Base-by-base conservation (phyloP, 64 coral and sea anemone genomes). In the Montipora efflorescens region DNA sequence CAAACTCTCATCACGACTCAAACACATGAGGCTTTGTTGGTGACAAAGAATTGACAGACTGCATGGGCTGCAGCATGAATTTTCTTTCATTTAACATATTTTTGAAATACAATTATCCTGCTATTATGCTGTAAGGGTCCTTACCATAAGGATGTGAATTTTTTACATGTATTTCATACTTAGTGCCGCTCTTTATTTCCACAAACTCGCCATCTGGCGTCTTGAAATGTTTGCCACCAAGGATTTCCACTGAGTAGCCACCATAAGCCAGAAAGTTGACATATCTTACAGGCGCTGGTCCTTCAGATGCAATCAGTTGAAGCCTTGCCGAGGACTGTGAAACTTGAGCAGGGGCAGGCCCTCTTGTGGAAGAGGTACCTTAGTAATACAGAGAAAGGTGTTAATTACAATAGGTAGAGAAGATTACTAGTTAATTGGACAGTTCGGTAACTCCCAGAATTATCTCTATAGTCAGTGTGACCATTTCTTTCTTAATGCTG, bases 151-250 rank as follows among this genome's bases (percentile, higher is more conserved):
- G 57, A 69, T 48, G 75, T 13, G 88, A 67, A 59, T 90, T 90
- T 62, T 79, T 59, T 14, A 79, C 88, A 45, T 69, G 88, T 79
- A 90, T 90, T 48, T 90, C 59, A 51, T 90, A 90, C 18, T 91
- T 78, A 5, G 72, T 66, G 50, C 88, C 88, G 22, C 78, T 90
- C 62, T 75, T 62, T 43, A 90, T 47, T 69, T 90, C 88, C 5
- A 91, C 89, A 81, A 91, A 91, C 22, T 91, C 89, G 7, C 89
- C 89, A 18, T 72, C 72, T 16, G 89, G 89, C 16, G 89, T 91
- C 10, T 68, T 80, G 47, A 53, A 91, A 25, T 91, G 89, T 14
- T 91, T 91, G 9, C 89, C 89, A 36, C 89, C 89, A 49, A 91
- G 14, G 12, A 91, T 91, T 72, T 91, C 77, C 58, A 91, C 77